Conservation (phyloP, 2,113 vertebrate species). For the Zosterops lateralis region DNA sequence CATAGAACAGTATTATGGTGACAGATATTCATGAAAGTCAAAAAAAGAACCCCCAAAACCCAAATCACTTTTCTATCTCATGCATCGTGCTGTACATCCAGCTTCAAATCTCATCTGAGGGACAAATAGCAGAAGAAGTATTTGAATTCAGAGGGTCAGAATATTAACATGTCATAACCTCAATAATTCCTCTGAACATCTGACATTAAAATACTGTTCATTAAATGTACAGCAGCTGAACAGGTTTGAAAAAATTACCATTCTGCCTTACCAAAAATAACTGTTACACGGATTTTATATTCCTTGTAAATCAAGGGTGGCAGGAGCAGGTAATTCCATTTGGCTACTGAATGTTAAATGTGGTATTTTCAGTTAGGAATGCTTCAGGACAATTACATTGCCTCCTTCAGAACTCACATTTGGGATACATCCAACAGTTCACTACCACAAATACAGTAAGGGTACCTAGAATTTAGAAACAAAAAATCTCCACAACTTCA, state of each 20-base stretch:
- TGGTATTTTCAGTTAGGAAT: neutral
- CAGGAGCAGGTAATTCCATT: neutral
- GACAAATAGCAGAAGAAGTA: neutral
- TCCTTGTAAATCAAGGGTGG: neutral
- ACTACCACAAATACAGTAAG: neutral
- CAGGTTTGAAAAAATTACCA: neutral
- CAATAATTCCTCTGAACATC: neutral
- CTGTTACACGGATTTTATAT: neutral
- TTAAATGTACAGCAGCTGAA: neutral
- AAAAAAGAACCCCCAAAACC: neutral
- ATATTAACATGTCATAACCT: neutral
- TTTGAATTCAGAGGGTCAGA: neutral
- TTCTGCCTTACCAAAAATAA: neutral
- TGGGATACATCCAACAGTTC: neutral
- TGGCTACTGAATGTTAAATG: neutral
- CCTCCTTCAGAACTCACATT: neutral
- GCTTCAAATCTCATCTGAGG: neutral
- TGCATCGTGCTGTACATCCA: neutral
- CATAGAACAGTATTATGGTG: neutral
- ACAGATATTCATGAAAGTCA: rapidly evolving
- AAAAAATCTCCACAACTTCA: neutral
- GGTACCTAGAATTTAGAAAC: neutral
- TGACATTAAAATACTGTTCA: neutral
- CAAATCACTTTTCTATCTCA: neutral
- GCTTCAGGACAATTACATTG: neutral